Base-by-base conservation (phyloP, 1,140 invertebrate genomes). In the Hydropsyche tenuis region DNA sequence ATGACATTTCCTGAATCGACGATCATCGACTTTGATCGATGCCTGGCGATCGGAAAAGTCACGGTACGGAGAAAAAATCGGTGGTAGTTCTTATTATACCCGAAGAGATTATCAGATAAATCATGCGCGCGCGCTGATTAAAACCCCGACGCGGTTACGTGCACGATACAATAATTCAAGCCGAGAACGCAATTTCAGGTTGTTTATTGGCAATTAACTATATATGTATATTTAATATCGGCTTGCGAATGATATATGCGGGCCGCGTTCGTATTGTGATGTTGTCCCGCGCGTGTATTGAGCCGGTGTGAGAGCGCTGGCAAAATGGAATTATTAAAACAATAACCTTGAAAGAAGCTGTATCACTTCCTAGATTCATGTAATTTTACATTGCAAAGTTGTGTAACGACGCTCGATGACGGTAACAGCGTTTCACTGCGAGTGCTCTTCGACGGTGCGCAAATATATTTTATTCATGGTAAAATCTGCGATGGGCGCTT, bases 311-410 rank as follows among this genome's bases (percentile, higher is more conserved):
- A 48, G 45, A n/a, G 45, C 5, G 11, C 18, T n/a, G 18, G 16
- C 11, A 60, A 60, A 60, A 60, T 60, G 56, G 23, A 60, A 60
- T 22, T 60, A 60, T 60, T 60, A 60, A 60, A 60, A 60, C 56
- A 60, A 60, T 60, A 60, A 60, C 56, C 56, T 60, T 60, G 56
- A 20, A 60, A 60, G 56, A 60, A 60, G 56, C 56, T 60, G 56
- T 60, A 60, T 60, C 56, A 60, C 56, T 60, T 60, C 56, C 56
- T 60, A 60, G 56, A 60, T 60, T 60, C 18, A 60, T 60, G 23
- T 60, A 60, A 60, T 60, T 20, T 60, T 60, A 60, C 56, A 23
- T 14, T 22, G 23, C 22, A 14, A 23, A 60, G 56, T 60, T 60
- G 56, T 60, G 56, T 60, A 60, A 60, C 56, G 22, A 23, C 56